Evolutionary conservation across 2,888 invertebrate species (phyloP).

Genomic region (Cryptocephalus moraei): DNA sequence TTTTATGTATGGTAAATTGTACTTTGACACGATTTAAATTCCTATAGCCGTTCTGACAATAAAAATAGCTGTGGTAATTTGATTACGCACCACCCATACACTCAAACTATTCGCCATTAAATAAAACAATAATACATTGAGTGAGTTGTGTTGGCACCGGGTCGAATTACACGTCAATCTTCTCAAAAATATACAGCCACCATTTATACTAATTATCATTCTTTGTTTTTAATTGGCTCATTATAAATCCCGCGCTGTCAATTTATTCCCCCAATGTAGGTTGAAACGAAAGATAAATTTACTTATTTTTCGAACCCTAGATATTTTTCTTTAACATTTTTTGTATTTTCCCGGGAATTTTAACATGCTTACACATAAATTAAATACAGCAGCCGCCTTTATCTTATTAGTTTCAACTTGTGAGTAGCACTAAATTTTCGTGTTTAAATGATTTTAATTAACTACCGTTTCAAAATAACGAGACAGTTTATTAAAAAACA

Average conservation of each 20-base stretch:
- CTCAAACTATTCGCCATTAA: conserved; percentile 18
- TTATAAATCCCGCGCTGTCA: conserved; percentile 3
- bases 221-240: conserved; percentile 13
- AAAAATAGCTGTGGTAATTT: conserved; percentile 13
- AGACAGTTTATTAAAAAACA: too few relatives aligned
- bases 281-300: too few relatives aligned
- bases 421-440: too few relatives aligned
- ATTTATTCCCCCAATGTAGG: neutral
- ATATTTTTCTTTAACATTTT: too few relatives aligned
- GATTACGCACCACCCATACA: conserved; percentile 25
- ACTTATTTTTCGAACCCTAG: too few relatives aligned
- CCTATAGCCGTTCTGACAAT: too few relatives aligned
- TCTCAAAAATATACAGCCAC: conserved; percentile 19
- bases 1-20: too few relatives aligned
- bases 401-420: too few relatives aligned
- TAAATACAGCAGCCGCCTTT: too few relatives aligned
- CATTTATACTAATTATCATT: conserved; percentile 19
- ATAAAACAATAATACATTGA: conserved; percentile 25
- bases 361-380: conserved; percentile 4
- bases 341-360: conserved; percentile 3
- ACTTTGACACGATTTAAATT: too few relatives aligned
- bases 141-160: conserved; percentile 12
- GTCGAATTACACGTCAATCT: conserved; percentile 15
- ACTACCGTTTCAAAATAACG: too few relatives aligned
- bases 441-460: too few relatives aligned